Evolutionary conservation across 2,113 vertebrate genomes (phyloP), one percentile per base, ranked within the genome.

Genomic region (Dascyllus trimaculatus): DNA sequence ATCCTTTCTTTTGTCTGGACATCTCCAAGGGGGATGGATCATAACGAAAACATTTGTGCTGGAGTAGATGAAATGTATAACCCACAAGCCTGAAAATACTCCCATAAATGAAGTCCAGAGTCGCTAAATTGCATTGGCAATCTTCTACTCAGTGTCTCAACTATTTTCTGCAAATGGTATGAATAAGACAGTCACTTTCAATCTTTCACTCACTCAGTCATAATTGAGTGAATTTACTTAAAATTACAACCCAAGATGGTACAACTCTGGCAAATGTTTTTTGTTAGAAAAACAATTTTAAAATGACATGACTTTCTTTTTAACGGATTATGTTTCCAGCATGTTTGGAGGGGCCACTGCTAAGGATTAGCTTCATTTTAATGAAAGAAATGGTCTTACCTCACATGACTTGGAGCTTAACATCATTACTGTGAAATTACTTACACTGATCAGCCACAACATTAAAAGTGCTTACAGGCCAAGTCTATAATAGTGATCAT

Each of bases 31-130:
- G 75, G 32, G 74, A 64, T 60, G 61, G 77, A 85, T 81, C 82
- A 80, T 76, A 84, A 86, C 53, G 58, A 85, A 90, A 91, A 90
- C 74, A 89, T 91, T 91, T 85, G 79, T 69, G 64, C 71, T 72
- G 73, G 70, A 82, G 72, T 22, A 48, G 65, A 82, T 10, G 68
- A 87, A 81, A 82, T 74, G 57, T 48, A 68, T 52, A 81, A 86
- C 61, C 74, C 70, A 29, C 67, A 70, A 53, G 66, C 22, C 65
- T 63, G 53, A 77, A 82, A 66, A 69, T 22, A 70, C 62, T 24
- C 74, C 56, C 78, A 63, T 48, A 75, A 68, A 84, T 60, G 19
- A 71, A 85, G 46, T 74, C 66, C 78, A 85, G 78, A 81, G 53
- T 29, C 59, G 56, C 24, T 75, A 71, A 78, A 87, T 57, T 77